Base-by-base conservation (phyloP, 2,888 invertebrate genomes). In the Cataglyphis cursor region DNA sequence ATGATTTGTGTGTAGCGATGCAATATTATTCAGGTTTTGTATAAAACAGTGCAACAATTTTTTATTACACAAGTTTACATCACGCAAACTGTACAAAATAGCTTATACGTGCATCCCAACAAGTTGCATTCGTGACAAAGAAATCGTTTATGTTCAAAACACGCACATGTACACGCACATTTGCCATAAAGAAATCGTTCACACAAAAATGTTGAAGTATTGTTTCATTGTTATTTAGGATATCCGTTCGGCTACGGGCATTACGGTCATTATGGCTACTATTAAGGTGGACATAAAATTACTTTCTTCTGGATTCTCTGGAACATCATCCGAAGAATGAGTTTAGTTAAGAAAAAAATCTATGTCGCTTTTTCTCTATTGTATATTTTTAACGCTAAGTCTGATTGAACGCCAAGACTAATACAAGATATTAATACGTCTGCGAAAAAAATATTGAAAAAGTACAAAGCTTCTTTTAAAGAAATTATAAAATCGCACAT, bases 231-330 rank as follows among this genome's bases (percentile, higher is more conserved):
- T 44, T 65, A 64, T 66, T 44, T 84, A 93, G 93, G 93, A 57
- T 92, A 90, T 74, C 91, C 91, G 0, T 87, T 78, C 51, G 64
- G 93, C 62, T 92, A 86, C 31, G 93, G 94, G 12, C 89, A 88
- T 83, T 91, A 86, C 35, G 92, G 92, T 6, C 85, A 89, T 65
- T 90, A 87, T 15, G 89, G 88, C 44, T 87, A 84, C 51, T 84
- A 87, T 82, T 62, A 65, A 62, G 61, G 6, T 31, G 48, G 28
- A 85, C 78, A 62, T 54, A 74, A 78, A 84, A 64, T 75, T 65
- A n/a, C 21, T 65, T 28, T 70, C 51, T 80, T 81, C 44, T 82
- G 81, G 87, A 85, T 68, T 59, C 64, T 35, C 59, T 62, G 31
- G 9, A 81, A 75, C 21, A 74, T 48, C 59, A 76, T 84, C 35